Conservation (phyloP, 2,797 vertebrate genomes). For the Stomatorhinus walkeri region DNA sequence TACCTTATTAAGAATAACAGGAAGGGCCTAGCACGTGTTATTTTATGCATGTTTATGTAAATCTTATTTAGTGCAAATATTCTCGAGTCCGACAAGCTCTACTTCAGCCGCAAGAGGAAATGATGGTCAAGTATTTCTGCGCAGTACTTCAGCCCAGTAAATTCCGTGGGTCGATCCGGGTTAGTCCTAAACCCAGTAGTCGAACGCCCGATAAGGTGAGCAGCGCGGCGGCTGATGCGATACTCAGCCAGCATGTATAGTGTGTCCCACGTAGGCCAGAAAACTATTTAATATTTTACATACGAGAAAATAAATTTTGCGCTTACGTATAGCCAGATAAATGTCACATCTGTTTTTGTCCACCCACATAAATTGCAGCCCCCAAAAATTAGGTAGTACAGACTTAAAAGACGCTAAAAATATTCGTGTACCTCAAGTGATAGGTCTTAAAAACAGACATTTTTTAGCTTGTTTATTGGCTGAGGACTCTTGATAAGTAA, state of each 20-base stretch:
- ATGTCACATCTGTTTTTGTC: neutral
- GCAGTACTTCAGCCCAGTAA: slow-evolving; percentile 20
- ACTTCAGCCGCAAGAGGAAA: slow-evolving; percentile 20
- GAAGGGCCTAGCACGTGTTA: neutral
- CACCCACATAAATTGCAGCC: neutral
- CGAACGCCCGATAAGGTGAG: neutral
- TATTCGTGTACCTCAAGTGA: neutral
- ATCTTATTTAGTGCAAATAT: neutral
- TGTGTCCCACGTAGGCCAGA: neutral
- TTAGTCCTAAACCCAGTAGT: slow-evolving; percentile 10
- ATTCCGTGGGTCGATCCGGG: slow-evolving; percentile 16
- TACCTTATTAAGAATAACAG: neutral
- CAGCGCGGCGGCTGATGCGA: neutral
- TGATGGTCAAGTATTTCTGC: slow-evolving; percentile 5
- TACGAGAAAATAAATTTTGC: neutral
- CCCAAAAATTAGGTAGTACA: neutral
- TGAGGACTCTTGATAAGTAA: neutral
- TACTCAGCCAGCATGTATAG: neutral
- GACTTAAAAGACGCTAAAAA: neutral
- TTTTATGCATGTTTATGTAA: neutral
- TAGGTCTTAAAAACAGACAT: neutral
- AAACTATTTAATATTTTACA: neutral
- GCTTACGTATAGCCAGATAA: neutral
- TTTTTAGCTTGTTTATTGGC: neutral
- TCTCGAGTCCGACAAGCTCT: neutral